Conservation (phyloP, 2,797 vertebrate species). For the Lepidocolaptes lacrymiger region DNA sequence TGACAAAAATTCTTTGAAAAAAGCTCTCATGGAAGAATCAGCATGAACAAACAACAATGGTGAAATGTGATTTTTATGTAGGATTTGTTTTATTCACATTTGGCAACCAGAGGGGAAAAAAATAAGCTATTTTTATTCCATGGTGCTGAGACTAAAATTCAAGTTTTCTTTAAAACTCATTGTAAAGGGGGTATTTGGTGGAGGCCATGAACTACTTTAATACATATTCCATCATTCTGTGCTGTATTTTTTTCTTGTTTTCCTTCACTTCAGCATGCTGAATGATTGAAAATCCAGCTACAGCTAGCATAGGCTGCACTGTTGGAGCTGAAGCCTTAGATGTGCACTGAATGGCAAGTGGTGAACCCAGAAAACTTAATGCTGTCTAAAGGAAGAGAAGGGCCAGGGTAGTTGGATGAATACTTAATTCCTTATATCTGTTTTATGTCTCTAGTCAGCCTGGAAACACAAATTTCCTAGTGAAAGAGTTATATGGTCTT, state of each 20-base stretch:
- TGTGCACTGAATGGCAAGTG: constrained; percentile 61
- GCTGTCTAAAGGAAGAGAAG: constrained; percentile 11
- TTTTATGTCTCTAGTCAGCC: constrained; percentile 50
- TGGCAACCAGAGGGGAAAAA: constrained; percentile 29
- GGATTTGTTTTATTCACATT: constrained; percentile 21
- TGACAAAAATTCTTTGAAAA: neutral
- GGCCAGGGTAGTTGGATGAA: constrained; percentile 28
- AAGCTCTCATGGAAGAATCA: neutral
- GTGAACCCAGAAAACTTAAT: constrained; percentile 37
- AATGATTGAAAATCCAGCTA: constrained; percentile 65
- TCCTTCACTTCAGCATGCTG: constrained; percentile 26
- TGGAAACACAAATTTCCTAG: constrained; percentile 55
- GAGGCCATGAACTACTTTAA: constrained; percentile 28
- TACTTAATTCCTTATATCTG: constrained; percentile 56
- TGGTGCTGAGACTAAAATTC: constrained; percentile 29
- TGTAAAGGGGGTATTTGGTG: constrained; percentile 32
- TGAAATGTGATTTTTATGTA: constrained; percentile 21
- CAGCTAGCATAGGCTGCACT: constrained; percentile 24
- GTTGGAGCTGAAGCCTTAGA: constrained; percentile 42
- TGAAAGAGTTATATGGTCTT: constrained; percentile 21
- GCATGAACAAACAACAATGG: neutral
- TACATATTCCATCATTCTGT: constrained; percentile 27
- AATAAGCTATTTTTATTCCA: constrained; percentile 27
- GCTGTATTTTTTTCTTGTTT: constrained; percentile 41
- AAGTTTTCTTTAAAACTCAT: constrained; percentile 56